phyloP scores from a whole-genome alignment of 2,888 invertebrate genomes.

The Epirrhoe alternata region DNA sequence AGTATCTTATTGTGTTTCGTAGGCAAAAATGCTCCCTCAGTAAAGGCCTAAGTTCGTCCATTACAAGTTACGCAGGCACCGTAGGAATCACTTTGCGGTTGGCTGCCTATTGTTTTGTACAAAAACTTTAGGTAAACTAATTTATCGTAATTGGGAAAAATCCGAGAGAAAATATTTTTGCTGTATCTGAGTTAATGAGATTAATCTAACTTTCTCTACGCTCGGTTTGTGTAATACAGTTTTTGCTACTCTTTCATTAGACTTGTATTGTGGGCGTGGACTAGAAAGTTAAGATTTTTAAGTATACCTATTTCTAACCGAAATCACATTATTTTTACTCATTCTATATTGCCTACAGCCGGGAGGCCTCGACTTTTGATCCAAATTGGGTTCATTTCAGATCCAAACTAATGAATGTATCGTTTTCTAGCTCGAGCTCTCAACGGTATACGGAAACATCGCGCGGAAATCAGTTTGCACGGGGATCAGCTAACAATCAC shows the following conservation, averaged over 20 bases:
- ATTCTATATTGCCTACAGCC: too few relatives aligned
- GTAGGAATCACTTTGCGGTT: constrained; percentile 47
- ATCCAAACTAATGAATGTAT: too few relatives aligned
- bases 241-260: constrained; percentile 17
- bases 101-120: constrained; percentile 46
- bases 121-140: constrained; percentile 44
- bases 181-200: constrained; percentile 29
- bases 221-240: constrained; percentile 14
- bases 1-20: constrained; percentile 1
- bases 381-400: too few relatives aligned
- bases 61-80: constrained; percentile 31
- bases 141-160: constrained; percentile 45
- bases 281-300: neutral
- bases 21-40: constrained; percentile 9
- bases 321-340: neutral
- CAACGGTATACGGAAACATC: too few relatives aligned
- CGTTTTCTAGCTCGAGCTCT: too few relatives aligned
- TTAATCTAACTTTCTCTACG: constrained; percentile 32
- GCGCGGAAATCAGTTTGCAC: too few relatives aligned
- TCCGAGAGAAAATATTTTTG: constrained; percentile 37
- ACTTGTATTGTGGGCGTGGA: neutral
- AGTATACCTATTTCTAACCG: neutral
- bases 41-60: constrained; percentile 36
- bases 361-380: too few relatives aligned
- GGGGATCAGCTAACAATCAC: too few relatives aligned